phyloP scores from a whole-genome alignment of 2,797 vertebrate genomes.

The Xerus rutilus region DNA sequence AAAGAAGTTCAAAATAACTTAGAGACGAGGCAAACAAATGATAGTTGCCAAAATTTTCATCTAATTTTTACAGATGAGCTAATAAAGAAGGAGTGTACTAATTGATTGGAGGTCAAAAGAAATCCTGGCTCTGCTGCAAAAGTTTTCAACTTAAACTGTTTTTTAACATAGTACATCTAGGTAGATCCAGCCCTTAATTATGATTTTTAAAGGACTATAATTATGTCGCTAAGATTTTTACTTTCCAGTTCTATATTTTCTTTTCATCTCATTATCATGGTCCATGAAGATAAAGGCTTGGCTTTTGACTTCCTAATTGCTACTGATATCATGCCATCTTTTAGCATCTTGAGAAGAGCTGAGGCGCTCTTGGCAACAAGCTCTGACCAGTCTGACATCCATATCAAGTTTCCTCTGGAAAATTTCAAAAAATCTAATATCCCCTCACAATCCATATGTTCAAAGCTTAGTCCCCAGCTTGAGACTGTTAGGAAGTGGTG shows the following conservation, averaged over 20 bases:
- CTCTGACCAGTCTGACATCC: neutral
- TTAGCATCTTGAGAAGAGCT: neutral
- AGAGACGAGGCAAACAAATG: neutral
- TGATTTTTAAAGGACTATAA: constrained; percentile 47
- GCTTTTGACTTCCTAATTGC: constrained; percentile 39
- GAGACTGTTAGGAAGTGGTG: neutral
- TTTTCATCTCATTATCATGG: neutral
- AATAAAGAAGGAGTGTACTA: neutral
- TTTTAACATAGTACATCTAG: constrained; percentile 48
- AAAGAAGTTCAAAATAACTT: neutral
- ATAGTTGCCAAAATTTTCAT: constrained; percentile 31
- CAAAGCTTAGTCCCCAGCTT: neutral
- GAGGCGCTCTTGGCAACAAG: neutral
- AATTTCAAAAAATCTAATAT: neutral
- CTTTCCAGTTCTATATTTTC: constrained; percentile 19
- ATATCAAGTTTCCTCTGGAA: neutral
- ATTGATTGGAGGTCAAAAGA: neutral
- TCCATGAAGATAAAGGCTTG: neutral
- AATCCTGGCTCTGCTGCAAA: neutral
- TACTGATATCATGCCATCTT: neutral
- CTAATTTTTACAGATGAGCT: neutral
- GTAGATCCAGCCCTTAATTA: neutral
- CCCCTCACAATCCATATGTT: neutral
- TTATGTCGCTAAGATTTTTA: constrained; percentile 42
- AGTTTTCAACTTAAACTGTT: constrained; percentile 21